These are phyloP conservation scores for Natrix natrix DNA, from an alignment of 2,797 vertebrate species.

Conservation along the genomic window DNA sequence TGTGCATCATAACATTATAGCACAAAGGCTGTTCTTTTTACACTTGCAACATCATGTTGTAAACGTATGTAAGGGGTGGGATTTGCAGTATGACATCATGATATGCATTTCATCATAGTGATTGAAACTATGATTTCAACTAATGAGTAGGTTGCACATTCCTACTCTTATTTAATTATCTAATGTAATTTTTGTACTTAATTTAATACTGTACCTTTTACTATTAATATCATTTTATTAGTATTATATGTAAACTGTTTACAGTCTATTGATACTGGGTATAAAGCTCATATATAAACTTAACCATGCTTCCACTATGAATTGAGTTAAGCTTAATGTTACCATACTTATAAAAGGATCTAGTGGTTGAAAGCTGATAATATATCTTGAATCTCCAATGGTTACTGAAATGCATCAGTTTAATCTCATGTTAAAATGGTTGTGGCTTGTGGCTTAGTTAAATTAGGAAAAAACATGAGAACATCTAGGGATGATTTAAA, in stretches of 20 bases:
- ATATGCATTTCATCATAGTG: background rate
- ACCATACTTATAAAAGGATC: background rate
- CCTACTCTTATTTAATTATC: background rate
- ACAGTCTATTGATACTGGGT: background rate
- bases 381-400: background rate
- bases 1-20: background rate
- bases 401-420: background rate
- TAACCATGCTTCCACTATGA: background rate
- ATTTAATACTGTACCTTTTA: background rate
- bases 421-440: background rate
- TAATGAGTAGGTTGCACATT: background rate
- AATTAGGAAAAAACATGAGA: background rate
- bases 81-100: background rate
- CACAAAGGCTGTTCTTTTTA: background rate
- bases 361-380: background rate
- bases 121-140: background rate
- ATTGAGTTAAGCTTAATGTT: background rate
- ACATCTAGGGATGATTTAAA: background rate
- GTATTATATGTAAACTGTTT: background rate
- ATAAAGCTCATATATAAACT: background rate
- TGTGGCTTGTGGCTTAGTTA: background rate
- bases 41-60: background rate
- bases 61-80: background rate
- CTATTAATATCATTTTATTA: background rate
- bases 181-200: background rate